phyloP scores from a whole-genome alignment of 2,888 invertebrate species.

The Polyommatus icarus region DNA sequence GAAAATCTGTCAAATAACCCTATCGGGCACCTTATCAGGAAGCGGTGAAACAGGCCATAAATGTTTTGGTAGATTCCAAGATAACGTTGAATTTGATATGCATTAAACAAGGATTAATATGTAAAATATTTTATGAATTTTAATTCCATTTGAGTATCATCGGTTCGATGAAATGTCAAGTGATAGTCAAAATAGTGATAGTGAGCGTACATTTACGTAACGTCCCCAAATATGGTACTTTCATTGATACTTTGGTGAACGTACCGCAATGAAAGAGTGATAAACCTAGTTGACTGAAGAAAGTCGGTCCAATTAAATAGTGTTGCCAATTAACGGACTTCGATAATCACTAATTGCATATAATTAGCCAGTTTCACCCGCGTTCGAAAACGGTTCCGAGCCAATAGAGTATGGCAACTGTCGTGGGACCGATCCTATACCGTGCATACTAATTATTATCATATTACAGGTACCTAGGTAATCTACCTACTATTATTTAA shows the following conservation, averaged over 20 bases:
- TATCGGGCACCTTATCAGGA: no score
- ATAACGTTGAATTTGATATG: neutral
- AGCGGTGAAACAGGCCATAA: no score
- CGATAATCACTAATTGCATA: conserved; percentile 17
- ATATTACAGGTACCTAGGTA: no score
- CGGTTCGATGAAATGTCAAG: neutral
- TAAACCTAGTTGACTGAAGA: conserved; percentile 31
- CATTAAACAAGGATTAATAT: neutral
- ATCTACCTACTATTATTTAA: neutral
- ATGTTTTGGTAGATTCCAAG: neutral
- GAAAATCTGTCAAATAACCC: no score
- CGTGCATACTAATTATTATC: neutral
- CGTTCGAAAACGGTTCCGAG: neutral
- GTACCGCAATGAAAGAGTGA: conserved; percentile 3
- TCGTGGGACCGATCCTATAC: neutral
- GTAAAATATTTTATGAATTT: conserved; percentile 6
- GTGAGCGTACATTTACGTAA: conserved; percentile 2
- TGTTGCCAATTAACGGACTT: conserved; percentile 21
- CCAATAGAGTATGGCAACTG: conserved; percentile 1
- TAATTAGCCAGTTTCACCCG: conserved; percentile 1
- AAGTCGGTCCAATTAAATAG: conserved; percentile 31
- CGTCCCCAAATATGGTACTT: neutral
- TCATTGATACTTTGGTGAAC: neutral
- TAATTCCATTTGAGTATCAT: neutral
- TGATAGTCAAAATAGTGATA: neutral